phyloP scores from a whole-genome alignment of 2,113 vertebrate species.

The Gopherus flavomarginatus region DNA sequence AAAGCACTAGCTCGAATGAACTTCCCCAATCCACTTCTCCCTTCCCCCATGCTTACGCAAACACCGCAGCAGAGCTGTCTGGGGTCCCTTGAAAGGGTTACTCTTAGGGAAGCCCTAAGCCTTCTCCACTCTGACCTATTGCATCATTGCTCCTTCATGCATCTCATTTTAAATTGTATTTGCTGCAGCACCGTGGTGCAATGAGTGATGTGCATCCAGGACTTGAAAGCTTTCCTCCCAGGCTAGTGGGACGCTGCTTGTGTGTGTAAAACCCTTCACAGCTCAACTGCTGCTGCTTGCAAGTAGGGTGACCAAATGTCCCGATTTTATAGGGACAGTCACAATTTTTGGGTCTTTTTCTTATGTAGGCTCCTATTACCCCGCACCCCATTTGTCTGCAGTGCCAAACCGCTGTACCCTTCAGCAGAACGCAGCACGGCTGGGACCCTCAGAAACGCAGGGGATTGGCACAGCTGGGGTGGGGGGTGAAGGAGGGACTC shows the following conservation, averaged over 20 bases:
- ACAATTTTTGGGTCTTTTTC: no score
- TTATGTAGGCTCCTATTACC: no score
- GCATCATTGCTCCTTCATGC: rapidly evolving
- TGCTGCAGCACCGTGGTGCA: neutral
- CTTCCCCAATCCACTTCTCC: neutral
- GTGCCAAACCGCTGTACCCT: no score
- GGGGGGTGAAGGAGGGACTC: neutral
- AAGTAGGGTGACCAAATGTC: rapidly evolving
- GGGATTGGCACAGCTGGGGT: neutral
- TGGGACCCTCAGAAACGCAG: neutral
- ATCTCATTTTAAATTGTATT: neutral
- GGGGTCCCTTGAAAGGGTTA: neutral
- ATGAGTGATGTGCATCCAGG: rapidly evolving
- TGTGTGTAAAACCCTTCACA: neutral
- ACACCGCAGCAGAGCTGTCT: neutral
- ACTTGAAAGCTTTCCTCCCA: neutral
- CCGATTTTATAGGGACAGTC: no score
- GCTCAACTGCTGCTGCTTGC: neutral
- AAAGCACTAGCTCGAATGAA: neutral
- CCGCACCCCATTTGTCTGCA: neutral
- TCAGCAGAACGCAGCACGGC: neutral
- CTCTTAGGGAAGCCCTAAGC: neutral
- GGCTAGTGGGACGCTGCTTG: neutral
- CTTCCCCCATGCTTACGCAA: no score
- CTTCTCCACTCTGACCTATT: rapidly evolving